Base-by-base conservation (phyloP, 2,797 vertebrate genomes). In the Enteromius unitaeniatus region DNA sequence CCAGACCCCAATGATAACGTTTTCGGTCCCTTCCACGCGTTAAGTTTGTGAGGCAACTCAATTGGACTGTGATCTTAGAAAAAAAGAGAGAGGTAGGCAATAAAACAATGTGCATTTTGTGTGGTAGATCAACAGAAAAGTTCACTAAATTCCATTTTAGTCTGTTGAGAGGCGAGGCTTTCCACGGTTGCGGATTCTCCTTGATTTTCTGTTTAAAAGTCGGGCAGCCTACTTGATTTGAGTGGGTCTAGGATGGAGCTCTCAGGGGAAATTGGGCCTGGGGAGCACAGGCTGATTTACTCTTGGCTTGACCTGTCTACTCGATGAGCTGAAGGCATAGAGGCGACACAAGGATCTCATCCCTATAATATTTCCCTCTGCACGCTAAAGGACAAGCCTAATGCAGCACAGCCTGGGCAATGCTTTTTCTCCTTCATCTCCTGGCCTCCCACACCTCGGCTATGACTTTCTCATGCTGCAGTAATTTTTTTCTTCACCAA, bases 401-500 rank as follows among this genome's bases (percentile, higher is more conserved):
- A 93, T 93, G 90, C 90, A 92, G 81, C 91, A 88, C 49, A 83
- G 77, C 86, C 85, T 58, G 80, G 83, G 80, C 88, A 82, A 49
- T 88, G 85, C 87, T 87, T 81, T 85, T 28, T n/a, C 81, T 47
- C 74, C 91, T 94, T 92, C 92, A 92, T 94, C 91, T 93, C 60
- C 78, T 42, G 47, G 74, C 82, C 84, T 79, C 80, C 89, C 69
- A 82, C 75, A 70, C 73, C 64, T 85, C 70, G 75, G 84, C 91
- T 91, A 91, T 90, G 88, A 87, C 91, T 92, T 93, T 90, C 87
- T 87, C 78, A 86, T 88, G 88, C 91, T 90, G 91, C 92, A 94
- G 92, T 95, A 88, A 93, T 94, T 95, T 93, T 91, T 93, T 91
- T 92, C 89, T 92, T 91, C 91, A 92, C 91, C 90, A 86, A 89